Conservation (phyloP, 1,140 invertebrate genomes). For the Eupeodes corollae region DNA sequence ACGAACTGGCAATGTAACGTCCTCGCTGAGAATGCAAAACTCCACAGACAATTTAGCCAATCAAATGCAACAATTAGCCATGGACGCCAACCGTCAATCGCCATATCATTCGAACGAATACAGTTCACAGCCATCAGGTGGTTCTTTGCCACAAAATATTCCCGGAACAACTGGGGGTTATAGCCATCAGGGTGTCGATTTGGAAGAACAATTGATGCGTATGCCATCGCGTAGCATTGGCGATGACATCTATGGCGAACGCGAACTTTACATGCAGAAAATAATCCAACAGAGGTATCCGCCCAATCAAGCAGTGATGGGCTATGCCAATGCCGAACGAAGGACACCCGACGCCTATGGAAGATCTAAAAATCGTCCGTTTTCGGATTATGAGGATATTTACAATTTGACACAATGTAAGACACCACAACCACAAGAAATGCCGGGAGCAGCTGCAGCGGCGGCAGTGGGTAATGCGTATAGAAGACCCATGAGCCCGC, state of each 20-base stretch:
- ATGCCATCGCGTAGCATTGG: slow-evolving; percentile 12
- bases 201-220: slow-evolving; percentile 31
- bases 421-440: slow-evolving; percentile 20
- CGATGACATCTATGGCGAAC: slow-evolving; percentile 32
- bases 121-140: neutral
- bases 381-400: slow-evolving; percentile 69
- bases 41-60: slow-evolving; percentile 27
- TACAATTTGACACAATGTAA: slow-evolving; percentile 41
- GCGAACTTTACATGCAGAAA: slow-evolving; percentile 34
- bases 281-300: slow-evolving; percentile 26
- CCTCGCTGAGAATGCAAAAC: slow-evolving; percentile 25
- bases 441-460: slow-evolving; percentile 11
- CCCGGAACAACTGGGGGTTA: slow-evolving; percentile 9
- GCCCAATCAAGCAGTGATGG: slow-evolving; percentile 15
- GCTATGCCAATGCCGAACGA: slow-evolving; percentile 41
- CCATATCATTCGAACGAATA: slow-evolving; percentile 7
- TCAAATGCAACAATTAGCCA: slow-evolving; percentile 21
- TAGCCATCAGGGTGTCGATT: slow-evolving; percentile 11
- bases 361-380: slow-evolving; percentile 46
- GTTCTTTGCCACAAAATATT: neutral
- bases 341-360: slow-evolving; percentile 73
- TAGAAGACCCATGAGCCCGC: slow-evolving; percentile 34
- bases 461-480: slow-evolving; percentile 20
- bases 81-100: slow-evolving; percentile 8
- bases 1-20: slow-evolving; percentile 29